Evolutionary conservation across 2,113 vertebrate genomes (phyloP).

Genomic region (Pomatostomus ruficeps): DNA sequence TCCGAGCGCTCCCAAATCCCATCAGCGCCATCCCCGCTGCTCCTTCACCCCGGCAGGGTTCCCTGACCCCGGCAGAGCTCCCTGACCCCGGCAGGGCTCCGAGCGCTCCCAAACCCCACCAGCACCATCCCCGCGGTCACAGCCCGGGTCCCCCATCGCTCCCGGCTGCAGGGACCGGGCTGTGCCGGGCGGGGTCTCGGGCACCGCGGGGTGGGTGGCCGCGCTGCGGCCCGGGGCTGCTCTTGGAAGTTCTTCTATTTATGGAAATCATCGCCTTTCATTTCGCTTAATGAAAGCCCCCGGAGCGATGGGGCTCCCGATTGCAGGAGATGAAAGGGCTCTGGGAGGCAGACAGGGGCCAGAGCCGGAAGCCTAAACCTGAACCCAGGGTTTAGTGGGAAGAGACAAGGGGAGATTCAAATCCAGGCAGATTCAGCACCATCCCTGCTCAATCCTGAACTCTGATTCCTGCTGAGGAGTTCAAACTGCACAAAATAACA

Average conservation of each 20-base stretch:
- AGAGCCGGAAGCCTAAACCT: background rate
- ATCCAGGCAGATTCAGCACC: background rate
- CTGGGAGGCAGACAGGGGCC: background rate
- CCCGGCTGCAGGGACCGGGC: background rate
- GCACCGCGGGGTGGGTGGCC: background rate
- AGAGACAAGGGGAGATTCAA: background rate
- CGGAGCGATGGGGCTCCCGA: background rate
- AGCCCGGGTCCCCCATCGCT: background rate
- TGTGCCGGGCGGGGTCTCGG: background rate
- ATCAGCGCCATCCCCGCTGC: no score
- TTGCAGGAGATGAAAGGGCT: slow-evolving; percentile 32
- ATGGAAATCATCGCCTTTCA: slow-evolving; percentile 46
- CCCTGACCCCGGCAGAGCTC: no score
- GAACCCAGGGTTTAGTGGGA: background rate
- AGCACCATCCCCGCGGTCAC: background rate
- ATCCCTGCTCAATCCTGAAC: background rate
- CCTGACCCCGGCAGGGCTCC: background rate
- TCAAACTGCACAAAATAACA: background rate
- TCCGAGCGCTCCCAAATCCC: no score
- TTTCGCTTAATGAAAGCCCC: slow-evolving; percentile 49
- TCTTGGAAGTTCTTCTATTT: slow-evolving; percentile 37
- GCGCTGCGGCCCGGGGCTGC: background rate
- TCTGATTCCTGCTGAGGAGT: background rate
- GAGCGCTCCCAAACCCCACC: rapidly evolving
- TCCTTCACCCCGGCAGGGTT: no score